Conservation (phyloP, 37 sponge, comb jelly and placozoan genomes). For the Diacarnus erythraeanus region DNA sequence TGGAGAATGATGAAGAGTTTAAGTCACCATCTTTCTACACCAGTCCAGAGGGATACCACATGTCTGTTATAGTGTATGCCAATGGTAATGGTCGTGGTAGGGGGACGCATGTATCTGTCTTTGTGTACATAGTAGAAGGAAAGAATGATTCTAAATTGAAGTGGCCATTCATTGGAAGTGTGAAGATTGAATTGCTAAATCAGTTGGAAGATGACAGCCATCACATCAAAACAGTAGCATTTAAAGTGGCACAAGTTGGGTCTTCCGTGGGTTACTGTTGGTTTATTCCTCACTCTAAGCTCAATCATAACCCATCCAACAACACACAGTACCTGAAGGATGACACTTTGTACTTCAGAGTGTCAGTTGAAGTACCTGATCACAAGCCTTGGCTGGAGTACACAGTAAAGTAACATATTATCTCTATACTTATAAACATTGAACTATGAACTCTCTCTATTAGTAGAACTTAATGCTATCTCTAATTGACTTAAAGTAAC, state of each 20-base stretch:
- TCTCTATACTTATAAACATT: too few relatives aligned
- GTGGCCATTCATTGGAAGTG: not conserved
- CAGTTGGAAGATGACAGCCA: not conserved
- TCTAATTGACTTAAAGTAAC: too few relatives aligned
- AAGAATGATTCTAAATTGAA: not conserved
- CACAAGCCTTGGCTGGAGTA: too few relatives aligned
- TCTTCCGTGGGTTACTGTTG: too few relatives aligned
- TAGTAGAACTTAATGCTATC: too few relatives aligned
- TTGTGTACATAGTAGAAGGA: not conserved
- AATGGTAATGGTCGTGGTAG: not conserved
- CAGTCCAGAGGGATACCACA: not conserved
- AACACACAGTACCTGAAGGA: not conserved
- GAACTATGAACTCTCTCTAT: too few relatives aligned
- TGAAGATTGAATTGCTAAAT: not conserved
- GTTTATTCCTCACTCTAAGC: not conserved
- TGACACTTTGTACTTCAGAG: not conserved
- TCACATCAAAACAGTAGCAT: not conserved
- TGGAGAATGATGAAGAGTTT: too few relatives aligned
- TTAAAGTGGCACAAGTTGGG: too few relatives aligned
- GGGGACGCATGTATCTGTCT: not conserved
- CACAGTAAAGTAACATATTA: too few relatives aligned
- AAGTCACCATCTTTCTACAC: not conserved
- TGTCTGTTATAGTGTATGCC: not conserved
- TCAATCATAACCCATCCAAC: not conserved
- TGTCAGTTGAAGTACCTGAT: not conserved